Base-by-base conservation (phyloP, 2,113 vertebrate species). In the Corydoras maculifer region DNA sequence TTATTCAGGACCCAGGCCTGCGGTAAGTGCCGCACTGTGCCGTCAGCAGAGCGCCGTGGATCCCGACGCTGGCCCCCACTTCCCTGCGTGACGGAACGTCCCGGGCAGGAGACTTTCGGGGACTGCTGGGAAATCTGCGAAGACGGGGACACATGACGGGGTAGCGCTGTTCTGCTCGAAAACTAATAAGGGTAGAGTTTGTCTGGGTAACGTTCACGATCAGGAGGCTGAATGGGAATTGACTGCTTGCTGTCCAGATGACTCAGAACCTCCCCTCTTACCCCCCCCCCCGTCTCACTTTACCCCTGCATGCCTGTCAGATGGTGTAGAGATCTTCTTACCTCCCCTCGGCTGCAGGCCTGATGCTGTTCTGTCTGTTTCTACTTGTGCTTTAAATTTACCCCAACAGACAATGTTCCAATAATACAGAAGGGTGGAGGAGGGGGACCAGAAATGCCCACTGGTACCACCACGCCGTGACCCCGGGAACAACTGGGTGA, bases 1-100 rank as follows among this genome's bases (percentile, higher is more conserved):
- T 78, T 64, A 75, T 62, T 71, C 67, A 75, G 66, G 50, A 70
- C 50, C 65, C 69, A 66, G 59, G 53, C 68, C 69, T 71, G 58
- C 59, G 58, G 65, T 72, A 59, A 32, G 30, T 61, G 58, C 54
- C 50, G 14, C 55, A 51, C 58, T 65, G 30, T 43, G 60, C 68
- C 50, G 68, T 75, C 72, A 78, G 68, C 60, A 9, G 49, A 32
- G 63, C 50, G 51, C 29, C 53, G 35, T 18, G 53, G 67, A 53
- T 65, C 48, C 15, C 35, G 61, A 70, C 67, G 35, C 35, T 43
- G 58, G 65, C 58, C 48, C 18, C 48, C 54, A 61, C 55, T 69
- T 68, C 68, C 58, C 51, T 13, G 13, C 3, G 71, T 61, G 68
- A 67, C 62, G 35, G 31, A 62, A 59, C 32, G 49, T 49, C 13